Evolutionary conservation across 2,888 invertebrate genomes (phyloP).

Genomic region (Dasypogon diadema): DNA sequence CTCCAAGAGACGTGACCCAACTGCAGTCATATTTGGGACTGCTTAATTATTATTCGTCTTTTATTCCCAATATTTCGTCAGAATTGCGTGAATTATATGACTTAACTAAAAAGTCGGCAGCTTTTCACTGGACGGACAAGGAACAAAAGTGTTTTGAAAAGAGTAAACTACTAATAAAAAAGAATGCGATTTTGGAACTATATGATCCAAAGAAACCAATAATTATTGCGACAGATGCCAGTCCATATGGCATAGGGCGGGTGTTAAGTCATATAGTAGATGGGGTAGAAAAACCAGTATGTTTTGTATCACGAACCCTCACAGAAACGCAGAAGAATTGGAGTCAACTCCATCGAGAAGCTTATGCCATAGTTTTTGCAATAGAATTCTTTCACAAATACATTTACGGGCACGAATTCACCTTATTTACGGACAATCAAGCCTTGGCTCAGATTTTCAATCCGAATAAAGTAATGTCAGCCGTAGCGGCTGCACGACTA

Average conservation of each 20-base stretch:
- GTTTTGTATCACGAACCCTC: slow-evolving; percentile 2
- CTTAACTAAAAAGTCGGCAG: neutral
- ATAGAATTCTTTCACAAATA: too few relatives aligned
- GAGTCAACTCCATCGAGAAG: too few relatives aligned
- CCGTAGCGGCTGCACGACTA: too few relatives aligned
- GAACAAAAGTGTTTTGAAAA: neutral
- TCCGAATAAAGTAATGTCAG: too few relatives aligned
- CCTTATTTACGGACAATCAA: too few relatives aligned
- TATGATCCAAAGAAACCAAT: neutral
- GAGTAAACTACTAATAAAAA: neutral
- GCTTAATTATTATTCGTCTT: neutral
- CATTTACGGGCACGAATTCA: too few relatives aligned
- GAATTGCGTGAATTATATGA: neutral
- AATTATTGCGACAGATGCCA: neutral
- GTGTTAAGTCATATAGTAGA: neutral
- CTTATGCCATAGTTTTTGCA: too few relatives aligned
- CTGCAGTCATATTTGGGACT: neutral
- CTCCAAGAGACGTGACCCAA: neutral
- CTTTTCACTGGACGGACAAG: neutral
- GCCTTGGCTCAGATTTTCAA: too few relatives aligned
- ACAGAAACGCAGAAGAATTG: neutral
- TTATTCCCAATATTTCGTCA: neutral
- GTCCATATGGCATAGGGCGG: neutral
- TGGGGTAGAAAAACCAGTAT: neutral
- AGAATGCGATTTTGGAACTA: neutral